Percentiles rank a stretch among this genome's conserved stretches.
Conservation (phyloP, 2,797 vertebrate genomes). For the Okamejei kenojei region DNA sequence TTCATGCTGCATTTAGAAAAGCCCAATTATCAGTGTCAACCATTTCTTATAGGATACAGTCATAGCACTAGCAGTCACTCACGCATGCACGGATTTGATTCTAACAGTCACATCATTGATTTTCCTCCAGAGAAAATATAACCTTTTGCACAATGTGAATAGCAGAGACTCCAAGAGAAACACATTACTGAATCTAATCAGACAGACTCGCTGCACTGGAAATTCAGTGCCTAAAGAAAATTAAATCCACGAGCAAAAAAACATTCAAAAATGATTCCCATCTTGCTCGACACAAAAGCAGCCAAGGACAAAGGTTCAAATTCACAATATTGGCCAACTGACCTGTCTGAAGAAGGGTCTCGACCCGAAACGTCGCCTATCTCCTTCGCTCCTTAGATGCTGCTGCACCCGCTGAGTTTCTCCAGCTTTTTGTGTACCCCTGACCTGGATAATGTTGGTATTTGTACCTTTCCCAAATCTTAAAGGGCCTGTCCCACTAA, state of each 20-base stretch:
- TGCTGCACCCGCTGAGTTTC: too few relatives aligned
- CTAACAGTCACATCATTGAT: background rate
- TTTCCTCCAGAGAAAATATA: background rate
- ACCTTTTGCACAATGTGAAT: background rate
- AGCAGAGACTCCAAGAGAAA: too few relatives aligned
- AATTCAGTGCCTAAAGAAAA: background rate
- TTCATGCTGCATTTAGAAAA: background rate
- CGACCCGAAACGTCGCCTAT: too few relatives aligned
- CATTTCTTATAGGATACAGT: background rate
- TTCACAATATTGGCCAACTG: background rate
- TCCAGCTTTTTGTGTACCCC: too few relatives aligned
- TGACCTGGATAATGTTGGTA: background rate
- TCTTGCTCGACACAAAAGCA: background rate
- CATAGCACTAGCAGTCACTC: background rate
- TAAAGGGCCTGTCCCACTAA: background rate
- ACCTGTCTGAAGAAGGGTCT: too few relatives aligned
- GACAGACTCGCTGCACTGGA: background rate
- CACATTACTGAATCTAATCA: background rate
- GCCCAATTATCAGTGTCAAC: background rate
- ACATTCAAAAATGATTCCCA: background rate
- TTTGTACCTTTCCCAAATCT: background rate
- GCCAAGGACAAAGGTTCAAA: background rate
- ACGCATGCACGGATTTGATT: background rate
- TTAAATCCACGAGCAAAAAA: background rate
- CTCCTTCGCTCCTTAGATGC: too few relatives aligned